Conservation (phyloP, 37 sponge, comb jelly and placozoan genomes). For the Aphrocallistes beatrix region DNA sequence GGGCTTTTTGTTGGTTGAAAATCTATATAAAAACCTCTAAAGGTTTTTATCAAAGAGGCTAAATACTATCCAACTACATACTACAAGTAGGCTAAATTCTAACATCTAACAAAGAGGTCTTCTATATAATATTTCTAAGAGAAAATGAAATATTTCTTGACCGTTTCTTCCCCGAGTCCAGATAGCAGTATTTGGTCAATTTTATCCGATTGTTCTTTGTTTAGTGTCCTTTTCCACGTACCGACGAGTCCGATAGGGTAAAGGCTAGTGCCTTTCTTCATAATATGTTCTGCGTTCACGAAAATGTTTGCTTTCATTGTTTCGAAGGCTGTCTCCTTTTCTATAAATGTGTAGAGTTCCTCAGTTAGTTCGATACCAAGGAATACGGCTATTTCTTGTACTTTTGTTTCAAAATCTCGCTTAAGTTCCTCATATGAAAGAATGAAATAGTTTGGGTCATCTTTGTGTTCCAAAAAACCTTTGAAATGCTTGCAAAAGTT, state of each 20-base stretch:
- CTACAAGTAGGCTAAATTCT: no score
- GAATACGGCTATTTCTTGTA: background rate
- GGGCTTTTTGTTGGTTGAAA: no score
- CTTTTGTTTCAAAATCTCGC: background rate
- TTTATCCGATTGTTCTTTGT: background rate
- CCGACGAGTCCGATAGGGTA: background rate
- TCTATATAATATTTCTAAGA: no score
- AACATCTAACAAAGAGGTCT: no score
- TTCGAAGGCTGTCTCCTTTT: background rate
- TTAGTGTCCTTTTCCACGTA: background rate
- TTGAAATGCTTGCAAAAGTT: background rate
- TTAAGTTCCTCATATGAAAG: background rate
- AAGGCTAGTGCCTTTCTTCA: background rate
- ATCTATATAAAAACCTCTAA: no score
- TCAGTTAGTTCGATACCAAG: background rate
- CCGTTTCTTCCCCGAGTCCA: background rate
- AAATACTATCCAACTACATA: no score
- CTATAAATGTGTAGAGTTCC: background rate
- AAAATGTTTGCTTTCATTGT: background rate
- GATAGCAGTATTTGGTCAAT: background rate
- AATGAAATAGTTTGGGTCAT: background rate
- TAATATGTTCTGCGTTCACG: background rate
- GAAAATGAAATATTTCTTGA: background rate
- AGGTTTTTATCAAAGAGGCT: no score
- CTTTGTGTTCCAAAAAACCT: background rate